Base-by-base conservation (phyloP, 1,140 invertebrate genomes). In the Rhopalosiphum maidis region DNA sequence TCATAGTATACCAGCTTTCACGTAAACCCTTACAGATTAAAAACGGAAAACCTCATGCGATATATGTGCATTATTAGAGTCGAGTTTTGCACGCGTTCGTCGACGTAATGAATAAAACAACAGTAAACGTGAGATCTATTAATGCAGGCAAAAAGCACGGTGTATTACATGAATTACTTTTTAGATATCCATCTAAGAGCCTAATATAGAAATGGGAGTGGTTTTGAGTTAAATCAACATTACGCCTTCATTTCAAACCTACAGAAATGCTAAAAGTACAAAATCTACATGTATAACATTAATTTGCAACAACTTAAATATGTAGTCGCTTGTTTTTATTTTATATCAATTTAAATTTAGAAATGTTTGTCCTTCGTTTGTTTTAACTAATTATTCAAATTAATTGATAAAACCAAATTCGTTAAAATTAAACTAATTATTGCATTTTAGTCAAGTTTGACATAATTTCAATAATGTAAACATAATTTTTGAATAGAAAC, bases 191-290 rank as follows among this genome's bases (percentile, higher is more conserved):
- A 90, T 90, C 82, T 51, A 83, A 93, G 82, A 54, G 35, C 91
- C 91, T 86, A 93, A 93, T 93, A 93, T 93, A 93, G 91, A 93
- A 54, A 37, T 55, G 35, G 91, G 91, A 93, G 91, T 86, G 91
- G 91, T 85, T 93, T 51, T 37, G 1, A 93, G 91, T 93, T 37
- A 93, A 93, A 93, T 93, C 91, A 93, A 93, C 91, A 85, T 85
- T 85, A 93, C 91, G 91, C 91, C 91, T 91, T 83, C 90, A 77
- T 93, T 55, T 85, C 37, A 93, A 93, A 93, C 91, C 91, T 93
- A 86, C 91, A 93, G 82, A 85, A 55, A 83, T 86, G 41, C 43
- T 60, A 55, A 93, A 87, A 43, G 51, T 82, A 60, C 60, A 87
- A 93, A 93, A 88, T 48, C 54, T 90, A 46, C 30, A 43, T 11